Base-by-base conservation (phyloP, 2,888 invertebrate genomes). In the Drosophila nigritarsus region DNA sequence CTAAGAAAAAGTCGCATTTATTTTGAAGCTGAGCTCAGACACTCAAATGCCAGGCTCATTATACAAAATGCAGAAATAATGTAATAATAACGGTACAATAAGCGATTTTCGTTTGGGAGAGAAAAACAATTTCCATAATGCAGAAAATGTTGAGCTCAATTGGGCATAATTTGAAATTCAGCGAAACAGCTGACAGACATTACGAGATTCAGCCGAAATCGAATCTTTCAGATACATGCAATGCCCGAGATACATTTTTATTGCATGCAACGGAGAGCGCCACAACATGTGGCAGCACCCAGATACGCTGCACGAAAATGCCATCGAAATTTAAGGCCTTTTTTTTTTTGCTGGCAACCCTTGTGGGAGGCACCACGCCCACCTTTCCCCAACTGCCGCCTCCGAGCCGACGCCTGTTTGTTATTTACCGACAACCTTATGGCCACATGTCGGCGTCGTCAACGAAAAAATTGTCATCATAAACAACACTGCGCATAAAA, bases 341-440 rank as follows among this genome's bases (percentile, higher is more conserved):
- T 7, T 60, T 61, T 56, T 64, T 61, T 60, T 32, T 50, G 34
- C 58, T 55, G 63, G 36, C 73, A 67, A 64, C 63, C 63, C 60
- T 70, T 55, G 61, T 64, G 42, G 80, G 49, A 50, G 56, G 53
- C 60, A 18, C 34, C 29, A 34, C 45, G 61, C 65, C 81, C 53
- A 27, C 40, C 20, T 13, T 45, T 45, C 45, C 13, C 13, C 2
- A 13, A n/a, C 40, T n/a, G 13, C 20, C 29, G 13, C n/a, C 61
- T 38, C 32, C 36, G 59, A 59, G 62, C 63, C 68, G 64, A 61
- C 72, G 90, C 89, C 89, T 87, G 90, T 90, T 90, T 90, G 87
- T 86, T 85, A 89, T 85, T 90, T 89, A 85, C 90, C 90, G 90
- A 90, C 85, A 85, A 85, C 89, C 90, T 90, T 85, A 85, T 81